Evolutionary conservation across 2,888 invertebrate species (phyloP), one percentile per base, ranked within the genome.

Genomic region (Agapetus fuscipes): DNA sequence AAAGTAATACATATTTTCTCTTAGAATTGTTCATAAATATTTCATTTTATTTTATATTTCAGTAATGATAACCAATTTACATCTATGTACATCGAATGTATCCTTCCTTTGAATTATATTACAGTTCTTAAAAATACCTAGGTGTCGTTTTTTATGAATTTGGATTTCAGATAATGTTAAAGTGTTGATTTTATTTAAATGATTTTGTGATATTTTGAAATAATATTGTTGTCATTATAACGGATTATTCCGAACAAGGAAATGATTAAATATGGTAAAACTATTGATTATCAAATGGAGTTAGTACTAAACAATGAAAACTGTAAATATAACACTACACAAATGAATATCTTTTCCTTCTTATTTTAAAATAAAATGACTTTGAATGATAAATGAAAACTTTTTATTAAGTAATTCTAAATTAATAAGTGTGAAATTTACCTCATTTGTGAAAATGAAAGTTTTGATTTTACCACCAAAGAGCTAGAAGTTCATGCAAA

Each of bases 171-270:
- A n/a, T n/a, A n/a, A n/a, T n/a, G n/a, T n/a, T n/a, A n/a, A n/a
- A n/a, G n/a, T n/a, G n/a, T n/a, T 68, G 67, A 45, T 40, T 35
- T 70, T 69, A 39, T 48, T 48, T 48, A 20, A 43, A 45, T 45
- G 39, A 44, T 70, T 70, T 70, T 70, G 70, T 70, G 70, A 70
- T 70, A 70, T 69, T 68, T 68, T 69, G 68, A 69, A 68, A 69
- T 69, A 69, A 68, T 41, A 66, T 64, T 69, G 68, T 70, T 36
- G 37, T 69, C 69, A 69, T 68, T 68, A 66, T 42, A 64, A 55
- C 67, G 39, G 39, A 46, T 33, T 66, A 68, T 68, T 67, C 66
- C 68, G 62, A 60, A 60, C 34, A 67, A 65, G 67, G 62, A 63
- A 66, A 68, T 67, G 64, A 65, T 38, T 13, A 42, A 46, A 30